Percentiles rank a stretch among this genome's conserved stretches.
These are phyloP conservation scores for Oxyruncus cristatus DNA, from an alignment of 2,113 vertebrate genomes.

Conservation along the genomic window DNA sequence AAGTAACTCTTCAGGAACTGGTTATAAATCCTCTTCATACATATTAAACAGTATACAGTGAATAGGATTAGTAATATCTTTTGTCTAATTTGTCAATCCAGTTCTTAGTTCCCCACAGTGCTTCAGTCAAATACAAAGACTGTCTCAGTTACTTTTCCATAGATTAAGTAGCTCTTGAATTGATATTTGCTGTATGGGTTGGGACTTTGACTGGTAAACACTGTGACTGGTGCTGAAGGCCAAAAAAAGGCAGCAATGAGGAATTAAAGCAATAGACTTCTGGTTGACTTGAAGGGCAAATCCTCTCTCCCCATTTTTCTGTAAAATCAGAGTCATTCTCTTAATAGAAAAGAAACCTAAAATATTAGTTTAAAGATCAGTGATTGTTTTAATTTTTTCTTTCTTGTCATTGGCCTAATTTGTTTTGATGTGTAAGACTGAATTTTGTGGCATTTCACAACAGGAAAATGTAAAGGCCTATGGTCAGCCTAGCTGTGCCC, in stretches of 20 bases:
- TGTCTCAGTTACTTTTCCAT: conserved; percentile 60
- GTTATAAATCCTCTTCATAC: conserved; percentile 61
- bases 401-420: background rate
- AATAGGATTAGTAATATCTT: conserved; percentile 65
- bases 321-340: background rate
- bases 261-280: conserved; percentile 51
- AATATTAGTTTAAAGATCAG: background rate
- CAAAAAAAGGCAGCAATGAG: conserved; percentile 51
- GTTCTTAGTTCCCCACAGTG: conserved; percentile 56
- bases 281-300: conserved; percentile 48
- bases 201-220: conserved; percentile 66
- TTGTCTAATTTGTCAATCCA: conserved; percentile 63
- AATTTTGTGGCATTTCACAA: background rate
- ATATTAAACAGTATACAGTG: conserved; percentile 63
- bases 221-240: conserved; percentile 45
- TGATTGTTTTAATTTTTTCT: background rate
- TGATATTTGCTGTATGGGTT: conserved; percentile 67
- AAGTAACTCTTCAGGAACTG: conserved; percentile 67
- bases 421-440: background rate
- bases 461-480: background rate
- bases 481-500: background rate
- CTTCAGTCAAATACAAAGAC: conserved; percentile 64
- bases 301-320: background rate
- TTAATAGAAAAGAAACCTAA: background rate
- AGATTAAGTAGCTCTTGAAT: conserved; percentile 62